Evolutionary conservation across 2,888 invertebrate genomes (phyloP), one percentile per base, ranked within the genome.

Genomic region (Diarsia mendica): DNA sequence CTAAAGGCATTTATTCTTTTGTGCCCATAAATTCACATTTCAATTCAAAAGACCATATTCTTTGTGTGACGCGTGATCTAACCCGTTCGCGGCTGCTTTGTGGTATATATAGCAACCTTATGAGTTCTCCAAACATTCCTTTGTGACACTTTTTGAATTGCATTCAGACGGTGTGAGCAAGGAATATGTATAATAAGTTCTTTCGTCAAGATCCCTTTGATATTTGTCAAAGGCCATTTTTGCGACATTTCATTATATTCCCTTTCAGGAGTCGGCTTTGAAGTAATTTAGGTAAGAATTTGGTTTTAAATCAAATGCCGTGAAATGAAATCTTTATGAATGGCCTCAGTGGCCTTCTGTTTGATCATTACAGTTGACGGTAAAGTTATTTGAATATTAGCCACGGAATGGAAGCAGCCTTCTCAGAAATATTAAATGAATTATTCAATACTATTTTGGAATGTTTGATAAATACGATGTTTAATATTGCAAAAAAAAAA

Each of bases 71-170:
- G 58, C 73, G 65, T 65, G 76, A 78, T 79, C 63, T 65, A 83
- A 83, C 76, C 72, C 69, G 55, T 75, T 74, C 39, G 10, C 33
- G 58, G 77, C 64, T 28, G 51, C 44, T 20, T 20, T 70, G 49
- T 70, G 80, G 77, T 67, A 78, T 63, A 79, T 77, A 79, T 77
- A 60, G 28, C 33, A 44, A 67, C 28, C 76, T 80, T 86, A 84
- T 82, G 77, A 83, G 82, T 74, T 85, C 77, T 68, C 60, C 67
- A 74, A 79, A 68, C 67, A 67, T 82, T 39, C 74, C 70, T 83
- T 86, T 84, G 80, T 79, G 75, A 48, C 28, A 65, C 53, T 58
- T 49, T 83, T 85, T 82, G 78, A 79, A 61, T 67, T 85, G 80
- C 79, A 86, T 67, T 77, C 55, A 79, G 72, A 72, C 49, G 69